Conservation (phyloP, 1,140 invertebrate species). For the Drosophila kikkawai region DNA sequence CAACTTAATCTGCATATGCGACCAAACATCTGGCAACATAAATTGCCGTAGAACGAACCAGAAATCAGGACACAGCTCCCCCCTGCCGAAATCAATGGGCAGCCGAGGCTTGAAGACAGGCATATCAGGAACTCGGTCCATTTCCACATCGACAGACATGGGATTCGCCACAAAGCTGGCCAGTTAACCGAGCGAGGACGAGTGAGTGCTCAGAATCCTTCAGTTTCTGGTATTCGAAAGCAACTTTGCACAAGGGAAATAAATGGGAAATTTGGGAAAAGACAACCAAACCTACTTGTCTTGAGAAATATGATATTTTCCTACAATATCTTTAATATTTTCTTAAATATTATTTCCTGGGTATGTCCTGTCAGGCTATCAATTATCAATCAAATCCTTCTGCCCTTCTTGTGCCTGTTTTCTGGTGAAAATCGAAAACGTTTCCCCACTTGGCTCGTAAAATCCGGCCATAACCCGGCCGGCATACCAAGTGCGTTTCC, state of each 20-base stretch:
- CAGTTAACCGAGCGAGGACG: not conserved
- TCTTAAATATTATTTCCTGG: not conserved
- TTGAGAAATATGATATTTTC: not conserved
- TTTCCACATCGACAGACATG: constrained; percentile 1
- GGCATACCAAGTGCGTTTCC: constrained; percentile 37
- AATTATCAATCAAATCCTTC: constrained; percentile 40
- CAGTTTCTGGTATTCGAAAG: not conserved
- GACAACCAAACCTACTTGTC: not conserved
- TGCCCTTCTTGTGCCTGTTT: not conserved
- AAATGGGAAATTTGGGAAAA: not conserved
- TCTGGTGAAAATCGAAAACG: constrained; percentile 33
- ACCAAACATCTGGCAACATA: constrained; percentile 46
- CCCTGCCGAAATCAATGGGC: constrained; percentile 11
- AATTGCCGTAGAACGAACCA: constrained; percentile 22
- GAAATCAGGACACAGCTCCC: constrained; percentile 19
- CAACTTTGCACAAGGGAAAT: not conserved
- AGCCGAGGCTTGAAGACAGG: not conserved
- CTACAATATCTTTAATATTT: not conserved
- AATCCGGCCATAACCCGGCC: constrained; percentile 41
- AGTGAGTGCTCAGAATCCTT: constrained; percentile 1
- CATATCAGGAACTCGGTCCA: constrained; percentile 4
- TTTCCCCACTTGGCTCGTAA: constrained; percentile 37
- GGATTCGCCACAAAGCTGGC: constrained; percentile 11
- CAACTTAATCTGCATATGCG: constrained; percentile 49
- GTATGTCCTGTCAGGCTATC: constrained; percentile 10